These are phyloP conservation scores for Casuarius casuarius DNA, from an alignment of 2,113 vertebrate species.

Conservation along the genomic window DNA sequence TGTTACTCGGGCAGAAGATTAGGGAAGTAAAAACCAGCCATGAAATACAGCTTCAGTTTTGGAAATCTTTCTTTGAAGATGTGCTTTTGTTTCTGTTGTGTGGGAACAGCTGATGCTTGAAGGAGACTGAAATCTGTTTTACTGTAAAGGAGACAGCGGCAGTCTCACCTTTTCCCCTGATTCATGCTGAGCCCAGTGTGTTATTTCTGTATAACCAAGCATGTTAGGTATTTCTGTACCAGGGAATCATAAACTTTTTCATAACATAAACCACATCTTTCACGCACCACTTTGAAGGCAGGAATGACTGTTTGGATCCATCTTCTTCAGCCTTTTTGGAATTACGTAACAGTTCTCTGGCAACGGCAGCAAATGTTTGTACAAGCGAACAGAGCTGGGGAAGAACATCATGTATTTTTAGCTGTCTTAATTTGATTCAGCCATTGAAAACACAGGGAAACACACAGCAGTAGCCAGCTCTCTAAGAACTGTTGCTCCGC, in stretches of 20 bases:
- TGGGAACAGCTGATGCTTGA: neutral
- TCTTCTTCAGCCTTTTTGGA: neutral
- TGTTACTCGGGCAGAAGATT: neutral
- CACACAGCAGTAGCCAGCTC: neutral
- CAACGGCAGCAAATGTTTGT: neutral
- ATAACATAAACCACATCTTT: neutral
- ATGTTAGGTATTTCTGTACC: neutral
- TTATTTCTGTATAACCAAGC: neutral
- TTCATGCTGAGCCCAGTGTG: neutral
- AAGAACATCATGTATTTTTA: neutral
- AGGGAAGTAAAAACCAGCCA: neutral
- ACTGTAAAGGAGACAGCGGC: neutral
- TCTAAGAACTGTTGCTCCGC: neutral
- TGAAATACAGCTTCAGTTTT: accelerated
- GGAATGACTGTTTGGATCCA: neutral
- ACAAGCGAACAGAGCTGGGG: neutral
- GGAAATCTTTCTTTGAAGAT: neutral
- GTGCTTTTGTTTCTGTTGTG: neutral
- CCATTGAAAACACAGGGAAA: neutral
- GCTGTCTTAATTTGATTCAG: neutral
- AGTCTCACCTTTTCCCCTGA: neutral
- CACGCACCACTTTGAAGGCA: accelerated
- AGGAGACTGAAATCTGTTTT: neutral
- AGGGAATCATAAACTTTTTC: neutral
- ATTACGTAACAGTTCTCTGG: neutral